phyloP scores from a whole-genome alignment of 2,797 vertebrate genomes.

The Delichon dasypus region DNA sequence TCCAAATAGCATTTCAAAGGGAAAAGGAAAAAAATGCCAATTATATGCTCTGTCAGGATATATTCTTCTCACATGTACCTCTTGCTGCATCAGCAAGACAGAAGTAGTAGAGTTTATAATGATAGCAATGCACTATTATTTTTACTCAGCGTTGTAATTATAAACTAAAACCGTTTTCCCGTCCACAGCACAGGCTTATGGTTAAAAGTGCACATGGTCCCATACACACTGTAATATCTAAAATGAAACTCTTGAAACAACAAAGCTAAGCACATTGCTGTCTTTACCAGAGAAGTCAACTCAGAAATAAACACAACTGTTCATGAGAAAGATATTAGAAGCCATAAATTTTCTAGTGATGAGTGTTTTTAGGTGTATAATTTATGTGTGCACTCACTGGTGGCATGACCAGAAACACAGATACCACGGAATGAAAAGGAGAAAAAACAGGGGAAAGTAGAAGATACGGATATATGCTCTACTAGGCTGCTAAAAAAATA shows the following conservation, averaged over 20 bases:
- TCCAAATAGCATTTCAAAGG: not conserved
- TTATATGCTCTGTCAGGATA: not conserved
- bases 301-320: conserved; percentile 64
- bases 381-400: conserved; percentile 55
- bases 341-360: conserved; percentile 63
- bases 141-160: not conserved
- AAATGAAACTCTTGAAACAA: conserved; percentile 43
- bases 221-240: conserved; percentile 5
- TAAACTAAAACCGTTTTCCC: conserved; percentile 1
- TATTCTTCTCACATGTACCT: not conserved
- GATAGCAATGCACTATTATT: not conserved
- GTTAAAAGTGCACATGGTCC: not conserved
- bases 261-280: conserved; percentile 27
- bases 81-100: not conserved
- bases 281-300: conserved; percentile 45
- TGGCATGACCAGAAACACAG: conserved; percentile 50
- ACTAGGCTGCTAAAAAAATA: conserved; percentile 43
- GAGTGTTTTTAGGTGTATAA: conserved; percentile 57
- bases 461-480: conserved; percentile 19
- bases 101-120: not conserved
- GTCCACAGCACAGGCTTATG: not conserved
- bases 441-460: conserved; percentile 29
- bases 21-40: not conserved
- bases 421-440: conserved; percentile 35
- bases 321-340: conserved; percentile 69